These are phyloP conservation scores for Dasypus novemcinctus DNA, from an alignment of 2,113 vertebrate species.

Conservation along the genomic window DNA sequence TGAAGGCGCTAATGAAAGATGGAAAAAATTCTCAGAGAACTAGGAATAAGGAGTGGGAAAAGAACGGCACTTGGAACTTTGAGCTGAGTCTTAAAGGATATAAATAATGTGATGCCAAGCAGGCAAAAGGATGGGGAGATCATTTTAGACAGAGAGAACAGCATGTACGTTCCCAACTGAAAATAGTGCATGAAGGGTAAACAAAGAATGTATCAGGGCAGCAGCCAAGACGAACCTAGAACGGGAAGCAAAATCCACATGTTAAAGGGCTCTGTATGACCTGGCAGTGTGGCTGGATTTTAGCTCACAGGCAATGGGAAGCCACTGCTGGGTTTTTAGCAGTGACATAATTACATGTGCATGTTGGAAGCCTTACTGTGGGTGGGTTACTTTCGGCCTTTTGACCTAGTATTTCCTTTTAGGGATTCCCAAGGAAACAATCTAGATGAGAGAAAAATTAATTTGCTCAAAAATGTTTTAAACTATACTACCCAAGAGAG, in stretches of 20 bases:
- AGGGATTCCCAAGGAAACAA: constrained; percentile 16
- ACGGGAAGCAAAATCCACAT: neutral
- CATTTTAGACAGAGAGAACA: neutral
- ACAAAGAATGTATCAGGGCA: neutral
- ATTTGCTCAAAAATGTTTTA: constrained; percentile 29
- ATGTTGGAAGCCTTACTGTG: neutral
- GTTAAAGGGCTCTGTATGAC: neutral
- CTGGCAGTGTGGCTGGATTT: neutral
- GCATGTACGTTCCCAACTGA: neutral
- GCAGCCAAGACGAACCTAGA: neutral
- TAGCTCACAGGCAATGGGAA: rapidly evolving
- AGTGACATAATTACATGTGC: neutral
- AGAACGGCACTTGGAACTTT: neutral
- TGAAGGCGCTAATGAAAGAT: neutral
- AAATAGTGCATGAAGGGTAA: neutral
- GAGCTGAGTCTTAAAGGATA: neutral
- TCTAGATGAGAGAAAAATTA: constrained; percentile 30
- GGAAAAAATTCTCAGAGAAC: neutral
- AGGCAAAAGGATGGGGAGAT: neutral
- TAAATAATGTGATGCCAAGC: neutral
- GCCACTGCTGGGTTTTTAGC: neutral
- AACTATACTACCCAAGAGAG: constrained; percentile 13
- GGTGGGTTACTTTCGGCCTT: neutral
- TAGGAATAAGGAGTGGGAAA: neutral
- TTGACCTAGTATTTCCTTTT: neutral